Percentiles rank a stretch among this genome's conserved stretches.
Conservation (phyloP, 2,113 vertebrate species). For the Tragulus kanchil region DNA sequence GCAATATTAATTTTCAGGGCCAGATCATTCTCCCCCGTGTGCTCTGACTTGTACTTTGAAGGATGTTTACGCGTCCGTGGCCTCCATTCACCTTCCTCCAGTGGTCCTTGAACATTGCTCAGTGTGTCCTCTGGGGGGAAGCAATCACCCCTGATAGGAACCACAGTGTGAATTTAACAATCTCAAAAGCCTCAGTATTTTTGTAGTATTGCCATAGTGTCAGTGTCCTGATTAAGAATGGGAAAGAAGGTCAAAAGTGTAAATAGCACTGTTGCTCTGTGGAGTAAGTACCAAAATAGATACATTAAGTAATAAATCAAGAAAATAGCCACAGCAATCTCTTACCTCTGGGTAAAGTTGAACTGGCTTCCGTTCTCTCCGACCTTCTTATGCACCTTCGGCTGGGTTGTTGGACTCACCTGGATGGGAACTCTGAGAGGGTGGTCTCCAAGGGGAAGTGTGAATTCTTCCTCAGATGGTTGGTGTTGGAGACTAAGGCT, state of each 20-base stretch:
- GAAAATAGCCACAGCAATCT: not conserved
- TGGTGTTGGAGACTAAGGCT: not conserved
- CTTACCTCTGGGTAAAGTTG: not conserved
- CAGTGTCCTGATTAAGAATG: not conserved
- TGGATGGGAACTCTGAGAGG: not conserved
- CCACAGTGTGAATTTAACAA: not conserved
- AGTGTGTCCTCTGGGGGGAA: not conserved
- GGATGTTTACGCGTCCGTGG: not conserved
- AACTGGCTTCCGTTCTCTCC: not conserved
- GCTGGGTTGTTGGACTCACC: not conserved
- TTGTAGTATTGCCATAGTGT: not conserved
- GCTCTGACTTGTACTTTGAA: not conserved
- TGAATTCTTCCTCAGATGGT: not conserved
- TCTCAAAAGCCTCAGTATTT: not conserved
- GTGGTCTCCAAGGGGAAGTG: not conserved
- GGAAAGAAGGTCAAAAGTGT: not conserved
- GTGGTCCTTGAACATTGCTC: not conserved
- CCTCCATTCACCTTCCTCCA: not conserved
- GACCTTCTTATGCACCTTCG: not conserved
- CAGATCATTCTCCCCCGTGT: not conserved
- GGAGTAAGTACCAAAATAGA: not conserved
- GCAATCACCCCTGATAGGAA: not conserved
- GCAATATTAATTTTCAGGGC: not conserved
- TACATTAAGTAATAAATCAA: not conserved
- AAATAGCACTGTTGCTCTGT: not conserved